Evolutionary conservation across 1,140 invertebrate genomes (phyloP), one percentile per base, ranked within the genome.

Genomic region (Lepidotrigona ventralis): DNA sequence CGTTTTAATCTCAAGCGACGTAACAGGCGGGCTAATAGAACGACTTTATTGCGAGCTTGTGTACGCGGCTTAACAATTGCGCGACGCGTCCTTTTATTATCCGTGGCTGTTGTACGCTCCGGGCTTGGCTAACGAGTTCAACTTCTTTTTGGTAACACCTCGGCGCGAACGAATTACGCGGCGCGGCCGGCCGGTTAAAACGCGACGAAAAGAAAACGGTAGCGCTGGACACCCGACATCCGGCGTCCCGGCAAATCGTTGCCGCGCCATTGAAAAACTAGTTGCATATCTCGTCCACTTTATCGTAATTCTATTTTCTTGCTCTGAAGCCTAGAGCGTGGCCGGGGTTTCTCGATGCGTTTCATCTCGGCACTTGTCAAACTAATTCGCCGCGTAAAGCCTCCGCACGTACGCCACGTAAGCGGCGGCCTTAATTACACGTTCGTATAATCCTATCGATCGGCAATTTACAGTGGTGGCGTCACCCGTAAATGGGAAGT

Each of bases 371-470:
- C n/a, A 14, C 72, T 39, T 66, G 80, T 23, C 73, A 58, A 64
- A 77, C 75, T 83, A 83, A 83, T 83, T 78, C 81, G 75, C 66
- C 23, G 46, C 39, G 73, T 23, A 51, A 58, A 76, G 15, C 33
- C 63, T 46, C 58, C 80, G 64, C 81, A 69, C 81, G 54, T 33
- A 64, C 51, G 81, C 58, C 66, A 74, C 76, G 71, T 84, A 79
- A 75, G 79, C 51, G n/a, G 33, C 23, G 14, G 17, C 58, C 78
- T 86, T 86, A 86, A 86, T 86, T 86, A 84, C 82, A 75, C 85
- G 82, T 84, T 73, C 77, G 56, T 86, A 86, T 84, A 84, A 86
- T 84, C 73, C 85, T 74, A 86, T 86, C 81, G 83, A 84, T 86
- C 76, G 72, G 54, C 77, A 77, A 84, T 85, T 85, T 83, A 85